phyloP scores from a whole-genome alignment of 2,113 vertebrate species.

The Thinocorus orbignyianus region DNA sequence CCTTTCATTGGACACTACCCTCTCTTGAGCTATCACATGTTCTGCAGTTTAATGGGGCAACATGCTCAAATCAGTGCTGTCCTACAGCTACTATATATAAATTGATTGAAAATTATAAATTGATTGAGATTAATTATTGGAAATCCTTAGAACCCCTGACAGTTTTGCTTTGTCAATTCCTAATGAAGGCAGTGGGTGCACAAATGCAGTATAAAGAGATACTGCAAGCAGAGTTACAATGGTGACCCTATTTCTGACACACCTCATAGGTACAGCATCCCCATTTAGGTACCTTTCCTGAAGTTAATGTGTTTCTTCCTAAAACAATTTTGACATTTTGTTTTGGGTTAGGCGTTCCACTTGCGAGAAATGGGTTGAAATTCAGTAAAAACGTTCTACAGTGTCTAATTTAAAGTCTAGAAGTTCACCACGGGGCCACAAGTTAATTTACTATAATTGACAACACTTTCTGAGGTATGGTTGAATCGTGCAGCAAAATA shows the following conservation, averaged over 20 bases:
- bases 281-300: no score
- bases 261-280: no score
- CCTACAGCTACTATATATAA: background rate
- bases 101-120: background rate
- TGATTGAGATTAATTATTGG: background rate
- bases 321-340: background rate
- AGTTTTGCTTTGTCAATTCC: background rate
- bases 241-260: background rate
- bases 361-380: background rate
- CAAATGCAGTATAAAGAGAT: background rate
- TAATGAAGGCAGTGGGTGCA: background rate
- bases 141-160: background rate
- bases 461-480: background rate
- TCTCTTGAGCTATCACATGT: background rate
- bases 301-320: background rate
- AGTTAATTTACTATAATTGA: background rate
- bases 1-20: background rate
- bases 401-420: background rate
- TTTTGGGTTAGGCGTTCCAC: background rate
- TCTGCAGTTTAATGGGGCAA: background rate
- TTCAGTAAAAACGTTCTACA: background rate
- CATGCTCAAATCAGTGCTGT: background rate
- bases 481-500: background rate
- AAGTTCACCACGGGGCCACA: rapidly evolving
- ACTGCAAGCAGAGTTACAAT: background rate